Conservation (phyloP, 2,113 vertebrate species). For the Aptenodytes patagonicus region DNA sequence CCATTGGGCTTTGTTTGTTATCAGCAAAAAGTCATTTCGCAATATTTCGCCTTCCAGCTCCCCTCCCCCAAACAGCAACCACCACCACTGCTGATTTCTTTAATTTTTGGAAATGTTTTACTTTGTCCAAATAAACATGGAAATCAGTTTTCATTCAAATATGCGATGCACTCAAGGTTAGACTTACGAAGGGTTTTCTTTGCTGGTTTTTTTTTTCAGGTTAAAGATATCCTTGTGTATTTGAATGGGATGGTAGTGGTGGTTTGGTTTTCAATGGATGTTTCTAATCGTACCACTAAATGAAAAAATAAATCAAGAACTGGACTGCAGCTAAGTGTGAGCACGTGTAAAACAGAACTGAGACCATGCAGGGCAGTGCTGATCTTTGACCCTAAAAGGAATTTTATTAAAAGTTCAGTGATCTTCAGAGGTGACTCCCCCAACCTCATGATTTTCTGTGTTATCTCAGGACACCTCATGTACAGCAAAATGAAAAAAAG, state of each 20-base stretch:
- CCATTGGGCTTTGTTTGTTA: slow-evolving; percentile 1
- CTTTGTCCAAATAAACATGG: background rate
- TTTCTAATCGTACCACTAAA: background rate
- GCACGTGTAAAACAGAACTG: background rate
- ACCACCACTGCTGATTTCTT: background rate
- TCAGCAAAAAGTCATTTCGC: background rate
- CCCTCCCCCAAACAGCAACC: background rate
- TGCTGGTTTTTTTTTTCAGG: fast-evolving
- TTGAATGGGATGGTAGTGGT: background rate
- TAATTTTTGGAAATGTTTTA: background rate
- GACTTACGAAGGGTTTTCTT: background rate
- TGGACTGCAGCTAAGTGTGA: background rate
- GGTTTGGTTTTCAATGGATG: background rate
- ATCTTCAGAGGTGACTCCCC: background rate
- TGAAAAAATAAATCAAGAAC: background rate
- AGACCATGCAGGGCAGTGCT: background rate
- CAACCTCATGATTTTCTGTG: background rate
- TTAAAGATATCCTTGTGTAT: background rate
- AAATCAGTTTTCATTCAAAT: background rate
- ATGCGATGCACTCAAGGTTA: background rate
- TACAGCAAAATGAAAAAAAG: background rate
- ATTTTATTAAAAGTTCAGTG: background rate
- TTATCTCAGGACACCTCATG: background rate
- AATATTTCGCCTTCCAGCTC: background rate
- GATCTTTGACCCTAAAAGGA: background rate